phyloP scores from a whole-genome alignment of 2,797 vertebrate genomes.

The Ataeniobius toweri region DNA sequence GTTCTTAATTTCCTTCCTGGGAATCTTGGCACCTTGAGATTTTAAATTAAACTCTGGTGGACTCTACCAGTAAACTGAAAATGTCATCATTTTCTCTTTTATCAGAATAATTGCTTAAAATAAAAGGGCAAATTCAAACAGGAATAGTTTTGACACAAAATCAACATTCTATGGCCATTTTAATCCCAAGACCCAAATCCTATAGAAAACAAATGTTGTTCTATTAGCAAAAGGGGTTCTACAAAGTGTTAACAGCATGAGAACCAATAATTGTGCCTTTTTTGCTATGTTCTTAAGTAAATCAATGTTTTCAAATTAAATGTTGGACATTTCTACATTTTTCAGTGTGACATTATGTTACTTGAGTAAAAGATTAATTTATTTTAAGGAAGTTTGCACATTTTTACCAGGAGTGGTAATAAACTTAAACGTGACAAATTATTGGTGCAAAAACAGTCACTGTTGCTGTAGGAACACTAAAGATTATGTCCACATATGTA shows the following conservation, averaged over 20 bases:
- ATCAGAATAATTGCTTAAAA: background rate
- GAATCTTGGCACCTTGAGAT: background rate
- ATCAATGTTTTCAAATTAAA: no score
- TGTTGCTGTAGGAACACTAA: background rate
- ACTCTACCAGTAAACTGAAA: background rate
- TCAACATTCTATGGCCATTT: no score
- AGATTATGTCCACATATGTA: background rate
- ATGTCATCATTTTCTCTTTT: background rate
- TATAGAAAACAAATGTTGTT: background rate
- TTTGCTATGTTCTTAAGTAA: no score
- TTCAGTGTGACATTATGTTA: no score
- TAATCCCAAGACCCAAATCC: background rate
- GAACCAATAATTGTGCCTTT: no score
- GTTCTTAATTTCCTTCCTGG: no score
- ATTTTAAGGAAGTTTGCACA: no score
- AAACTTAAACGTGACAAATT: background rate
- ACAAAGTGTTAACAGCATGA: background rate
- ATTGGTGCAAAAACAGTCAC: no score
- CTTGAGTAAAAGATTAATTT: no score
- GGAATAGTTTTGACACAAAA: background rate
- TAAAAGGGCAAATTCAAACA: background rate
- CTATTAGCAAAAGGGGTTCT: background rate
- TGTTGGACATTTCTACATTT: no score
- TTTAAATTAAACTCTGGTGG: background rate
- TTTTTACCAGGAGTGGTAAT: no score